Evolutionary conservation across 2,888 invertebrate genomes (phyloP), one percentile per base, ranked within the genome.

Genomic region (Hipparchia semele): DNA sequence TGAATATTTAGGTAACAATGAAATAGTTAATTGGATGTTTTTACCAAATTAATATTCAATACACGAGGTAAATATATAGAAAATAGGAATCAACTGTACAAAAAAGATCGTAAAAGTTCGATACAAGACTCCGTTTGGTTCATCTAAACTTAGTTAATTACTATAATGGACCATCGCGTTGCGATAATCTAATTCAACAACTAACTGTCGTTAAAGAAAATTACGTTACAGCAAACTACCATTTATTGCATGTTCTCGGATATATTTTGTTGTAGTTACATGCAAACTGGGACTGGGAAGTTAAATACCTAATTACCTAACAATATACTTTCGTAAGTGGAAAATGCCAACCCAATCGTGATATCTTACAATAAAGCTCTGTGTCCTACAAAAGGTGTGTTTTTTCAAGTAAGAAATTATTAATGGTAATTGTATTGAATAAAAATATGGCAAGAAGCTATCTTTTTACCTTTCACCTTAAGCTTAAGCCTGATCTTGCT

Each of bases 111-210:
- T 39, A 53, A 33, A 58, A 65, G 39, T 58, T 66, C 49, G 39
- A 77, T 71, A 73, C 78, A 75, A 79, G 80, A 80, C 73, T 66
- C 58, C 60, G 70, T 74, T 65, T 51, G 58, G 79, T 73, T 77
- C 68, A 75, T 82, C 80, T 78, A 79, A 86, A 85, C 80, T 86
- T 84, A 72, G 80, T 84, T 87, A 83, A 89, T 88, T 84, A 86
- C 79, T 82, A 76, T 87, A 89, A 88, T 88, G 85, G 86, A 83
- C 82, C 85, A 83, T 85, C 84, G 84, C 81, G 83, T 85, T 80
- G 80, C 83, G 83, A 86, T 89, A 86, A 87, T 84, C 84, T 80
- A 83, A 88, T 89, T 86, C 84, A 81, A 82, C 79, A 78, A 81
- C 81, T 83, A 84, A 82, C 80, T 81, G 81, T 83, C 73, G 73